Evolutionary conservation across 1,140 invertebrate species (phyloP), one percentile per base, ranked within the genome.

Genomic region (Drosophila bipectinata): DNA sequence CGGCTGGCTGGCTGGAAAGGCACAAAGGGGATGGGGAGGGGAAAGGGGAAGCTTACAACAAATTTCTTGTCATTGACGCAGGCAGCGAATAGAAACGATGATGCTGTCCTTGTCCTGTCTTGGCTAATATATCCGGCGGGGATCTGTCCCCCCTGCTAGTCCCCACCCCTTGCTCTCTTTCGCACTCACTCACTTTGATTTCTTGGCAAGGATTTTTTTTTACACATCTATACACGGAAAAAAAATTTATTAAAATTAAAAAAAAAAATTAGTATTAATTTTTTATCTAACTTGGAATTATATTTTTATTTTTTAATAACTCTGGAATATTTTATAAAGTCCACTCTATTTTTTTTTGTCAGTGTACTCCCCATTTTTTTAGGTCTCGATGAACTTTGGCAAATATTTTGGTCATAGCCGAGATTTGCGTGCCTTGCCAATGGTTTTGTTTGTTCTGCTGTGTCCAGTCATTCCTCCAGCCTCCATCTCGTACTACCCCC

Each of bases 321-420:
- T 15, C 15, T 15, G 15, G 15, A 15, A 15, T 15, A 15, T 15
- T 15, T 15, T 15, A 15, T 7, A 3, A 21, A 21, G 21, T 21
- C 9, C n/a, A n/a, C n/a, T n/a, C n/a, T n/a, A n/a, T n/a, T 28
- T 12, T 3, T 30, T 37, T 49, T 12, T 26, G 21, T n/a, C 8
- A 8, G 61, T 75, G 71, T 45, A 32, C n/a, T 39, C 24, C 45
- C 32, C 12, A 41, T 37, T 47, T 54, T 77, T 14, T 39, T 72
- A 41, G 49, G 41, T 51, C 64, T 66, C 54, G 47, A 77, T 72
- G 58, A 84, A 77, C 62, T 85, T 80, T 80, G 74, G 74, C 81
- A 85, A 85, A 85, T 85, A 85, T 85, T 85, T 85, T 85, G 81
- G 82, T 85, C 78, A 85, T 85, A 77, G 81, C 77, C 75, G 81